Base-by-base conservation (phyloP, 2,888 invertebrate genomes). In the Drosophila melanosoma region DNA sequence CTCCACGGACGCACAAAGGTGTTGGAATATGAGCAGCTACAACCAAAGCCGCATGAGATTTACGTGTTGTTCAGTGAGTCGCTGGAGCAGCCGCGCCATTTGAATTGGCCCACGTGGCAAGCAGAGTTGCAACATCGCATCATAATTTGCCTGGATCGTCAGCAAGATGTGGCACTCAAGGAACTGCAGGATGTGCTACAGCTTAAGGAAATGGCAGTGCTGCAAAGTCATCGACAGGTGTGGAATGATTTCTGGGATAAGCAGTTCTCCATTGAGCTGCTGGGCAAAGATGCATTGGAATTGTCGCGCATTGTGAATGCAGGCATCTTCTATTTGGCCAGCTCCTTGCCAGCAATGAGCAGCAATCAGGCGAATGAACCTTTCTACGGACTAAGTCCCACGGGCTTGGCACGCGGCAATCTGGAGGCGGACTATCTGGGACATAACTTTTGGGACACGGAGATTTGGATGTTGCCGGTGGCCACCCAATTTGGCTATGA, bases 371-470 rank as follows among this genome's bases (percentile, higher is more conserved):
- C 93, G 0, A 91, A 92, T 1, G 93, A 92, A 26, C 89, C 92
- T 0, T 95, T 93, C 86, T 95, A 91, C 61, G 95, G 95, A 0
- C 92, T 95, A 8, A 95, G 95, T 82, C 95, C 95, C 0, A 94
- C 94, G 0, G 95, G 95, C 0, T 86, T 95, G 15, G 94, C 94
- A 0, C 93, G 94, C 65, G 91, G 91, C 8, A 82, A 91, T 63
- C 79, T 91, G 10, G 88, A 86, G 17, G 81, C 82, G 0, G 93
- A 93, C 69, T 93, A 93, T 69, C 70, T 93, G 94, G 95, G 95
- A 17, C 95, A 95, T 83, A 95, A 94, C 78, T 95, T 95, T 87
- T 95, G 95, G 95, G 95, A 95, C 76, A 95, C 95, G 0, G 95
- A 95, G 90, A 94, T 94, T 52, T 95, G 95, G 95, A 95, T 95